phyloP scores from a whole-genome alignment of 2,888 invertebrate genomes.

The Timema podura region DNA sequence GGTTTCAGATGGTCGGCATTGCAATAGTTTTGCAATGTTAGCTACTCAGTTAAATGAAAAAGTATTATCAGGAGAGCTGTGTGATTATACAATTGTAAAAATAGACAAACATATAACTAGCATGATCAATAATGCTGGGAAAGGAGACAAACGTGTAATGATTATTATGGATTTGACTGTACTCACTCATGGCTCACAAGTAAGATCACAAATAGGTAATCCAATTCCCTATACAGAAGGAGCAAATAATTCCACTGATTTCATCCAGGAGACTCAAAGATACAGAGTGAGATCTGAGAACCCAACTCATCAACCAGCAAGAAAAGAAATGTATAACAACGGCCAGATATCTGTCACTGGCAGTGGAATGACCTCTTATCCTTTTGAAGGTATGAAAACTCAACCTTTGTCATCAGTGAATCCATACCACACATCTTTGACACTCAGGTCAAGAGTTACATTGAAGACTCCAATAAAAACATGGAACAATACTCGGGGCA shows the following conservation, averaged over 20 bases:
- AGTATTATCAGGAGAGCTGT: conserved; percentile 60
- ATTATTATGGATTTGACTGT: conserved; percentile 77
- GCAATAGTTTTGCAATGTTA: conserved; percentile 87
- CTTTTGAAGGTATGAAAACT: too few species aligned
- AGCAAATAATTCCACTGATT: not conserved
- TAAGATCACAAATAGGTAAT: conserved; percentile 73
- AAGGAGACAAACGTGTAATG: conserved; percentile 73
- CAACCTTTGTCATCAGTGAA: too few species aligned
- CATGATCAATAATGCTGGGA: conserved; percentile 67
- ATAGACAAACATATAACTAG: conserved; percentile 80
- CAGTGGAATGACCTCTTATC: too few species aligned
- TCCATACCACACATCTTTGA: conserved; percentile 44
- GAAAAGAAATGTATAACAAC: too few species aligned
- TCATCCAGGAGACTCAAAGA: too few species aligned
- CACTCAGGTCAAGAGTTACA: conserved; percentile 84
- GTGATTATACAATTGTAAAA: conserved; percentile 70
- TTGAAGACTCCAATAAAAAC: conserved; percentile 74
- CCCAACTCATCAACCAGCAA: too few species aligned
- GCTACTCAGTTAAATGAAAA: conserved; percentile 74
- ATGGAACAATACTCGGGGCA: conserved; percentile 90
- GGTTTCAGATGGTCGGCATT: conserved; percentile 80
- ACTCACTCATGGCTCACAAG: conserved; percentile 64
- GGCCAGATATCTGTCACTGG: too few species aligned
- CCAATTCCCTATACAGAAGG: conserved; percentile 56
- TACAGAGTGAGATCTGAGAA: too few species aligned